Conservation (phyloP, 2,888 invertebrate species). For the Venusia cambrica region DNA sequence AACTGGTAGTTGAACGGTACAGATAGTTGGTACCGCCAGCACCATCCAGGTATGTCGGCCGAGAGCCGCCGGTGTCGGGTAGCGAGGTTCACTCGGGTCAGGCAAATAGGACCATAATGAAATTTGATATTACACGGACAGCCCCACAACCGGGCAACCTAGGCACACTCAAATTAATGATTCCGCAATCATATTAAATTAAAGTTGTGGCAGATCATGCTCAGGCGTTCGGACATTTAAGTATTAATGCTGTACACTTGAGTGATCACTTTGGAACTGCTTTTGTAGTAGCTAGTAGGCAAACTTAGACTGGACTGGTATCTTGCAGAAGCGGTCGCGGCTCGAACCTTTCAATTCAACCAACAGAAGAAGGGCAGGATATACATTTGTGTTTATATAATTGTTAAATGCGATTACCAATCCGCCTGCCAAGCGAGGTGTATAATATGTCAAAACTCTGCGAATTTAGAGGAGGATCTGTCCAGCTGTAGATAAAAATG, state of each 20-base stretch:
- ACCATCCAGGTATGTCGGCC: constrained; percentile 54
- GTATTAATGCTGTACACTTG: constrained; percentile 9
- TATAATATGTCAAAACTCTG: too few relatives aligned
- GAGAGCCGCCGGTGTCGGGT: constrained; percentile 53
- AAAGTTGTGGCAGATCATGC: constrained; percentile 23
- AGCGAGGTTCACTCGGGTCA: constrained; percentile 37
- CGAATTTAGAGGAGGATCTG: too few relatives aligned
- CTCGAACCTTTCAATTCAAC: too few relatives aligned
- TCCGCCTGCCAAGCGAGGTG: too few relatives aligned
- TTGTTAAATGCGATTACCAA: too few relatives aligned
- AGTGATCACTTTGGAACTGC: constrained; percentile 6
- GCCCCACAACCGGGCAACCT: too few relatives aligned
- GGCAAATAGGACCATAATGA: constrained; percentile 34
- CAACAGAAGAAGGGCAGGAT: too few relatives aligned
- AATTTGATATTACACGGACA: constrained; percentile 31
- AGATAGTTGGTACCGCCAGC: constrained; percentile 60
- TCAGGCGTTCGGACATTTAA: constrained; percentile 13
- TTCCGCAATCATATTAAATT: constrained; percentile 28
- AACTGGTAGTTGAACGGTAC: constrained; percentile 67
- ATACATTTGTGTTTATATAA: too few relatives aligned
- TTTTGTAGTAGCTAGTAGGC: neutral
- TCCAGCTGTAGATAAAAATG: too few relatives aligned
- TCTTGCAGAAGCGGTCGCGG: too few relatives aligned
- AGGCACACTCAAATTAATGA: constrained; percentile 28
- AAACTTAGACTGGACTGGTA: too few relatives aligned